These are phyloP conservation scores for Patella caerulea DNA, from an alignment of 2,888 invertebrate species.

Conservation along the genomic window DNA sequence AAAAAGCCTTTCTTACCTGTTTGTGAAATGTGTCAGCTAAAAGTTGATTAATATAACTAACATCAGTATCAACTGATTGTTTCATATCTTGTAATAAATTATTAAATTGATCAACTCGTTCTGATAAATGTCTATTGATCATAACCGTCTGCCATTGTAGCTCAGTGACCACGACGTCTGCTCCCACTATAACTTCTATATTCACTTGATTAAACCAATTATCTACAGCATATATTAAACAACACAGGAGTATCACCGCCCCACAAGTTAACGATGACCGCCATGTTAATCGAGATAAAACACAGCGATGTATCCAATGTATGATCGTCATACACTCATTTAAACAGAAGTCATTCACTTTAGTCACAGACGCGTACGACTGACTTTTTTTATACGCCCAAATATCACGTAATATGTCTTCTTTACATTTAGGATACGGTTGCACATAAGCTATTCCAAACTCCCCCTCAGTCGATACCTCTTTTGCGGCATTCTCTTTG, in stretches of 20 bases:
- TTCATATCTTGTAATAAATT: constrained; percentile 47
- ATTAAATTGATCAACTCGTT: constrained; percentile 58
- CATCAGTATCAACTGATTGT: constrained; percentile 43
- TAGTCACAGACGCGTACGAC: background rate
- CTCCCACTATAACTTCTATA: constrained; percentile 38
- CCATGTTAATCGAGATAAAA: constrained; percentile 38
- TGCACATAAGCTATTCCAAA: constrained; percentile 55
- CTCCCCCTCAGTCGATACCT: constrained; percentile 48
- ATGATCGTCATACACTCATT: background rate
- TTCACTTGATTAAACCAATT: constrained; percentile 38
- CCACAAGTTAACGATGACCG: constrained; percentile 20
- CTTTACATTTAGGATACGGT: constrained; percentile 51
- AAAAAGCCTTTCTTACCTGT: constrained; percentile 42
- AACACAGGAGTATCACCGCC: constrained; percentile 29
- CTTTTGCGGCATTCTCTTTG: constrained; percentile 48
- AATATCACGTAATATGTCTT: constrained; percentile 59
- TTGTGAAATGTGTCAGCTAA: constrained; percentile 44
- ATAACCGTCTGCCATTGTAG: constrained; percentile 45
- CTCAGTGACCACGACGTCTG: constrained; percentile 37
- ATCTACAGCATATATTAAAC: constrained; percentile 36
- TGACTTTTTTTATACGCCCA: constrained; percentile 52
- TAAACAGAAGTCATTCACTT: constrained; percentile 3
- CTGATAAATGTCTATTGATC: constrained; percentile 47
- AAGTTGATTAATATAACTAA: constrained; percentile 43
- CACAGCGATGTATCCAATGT: constrained; percentile 26